phyloP scores from a whole-genome alignment of 1,140 invertebrate genomes.

The Brachionus angularis region DNA sequence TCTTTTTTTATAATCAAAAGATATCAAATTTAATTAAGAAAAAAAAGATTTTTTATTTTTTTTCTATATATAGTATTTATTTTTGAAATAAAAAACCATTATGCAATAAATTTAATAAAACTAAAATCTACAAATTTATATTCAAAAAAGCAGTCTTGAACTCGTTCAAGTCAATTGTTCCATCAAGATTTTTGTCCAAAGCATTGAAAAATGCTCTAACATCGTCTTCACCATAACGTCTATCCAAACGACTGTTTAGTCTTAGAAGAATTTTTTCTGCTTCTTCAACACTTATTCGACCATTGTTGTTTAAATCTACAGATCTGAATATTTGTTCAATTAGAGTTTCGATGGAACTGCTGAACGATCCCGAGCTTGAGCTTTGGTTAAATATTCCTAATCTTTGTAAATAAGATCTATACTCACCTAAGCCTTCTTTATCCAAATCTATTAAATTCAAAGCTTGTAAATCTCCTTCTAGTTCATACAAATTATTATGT shows the following conservation, averaged over 20 bases:
- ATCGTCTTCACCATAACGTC: constrained; percentile 38
- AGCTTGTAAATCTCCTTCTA: constrained; percentile 36
- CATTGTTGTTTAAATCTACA: constrained; percentile 21
- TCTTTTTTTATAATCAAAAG: too few species aligned
- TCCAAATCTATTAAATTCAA: constrained; percentile 38
- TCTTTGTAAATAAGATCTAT: constrained; percentile 26
- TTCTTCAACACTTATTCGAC: constrained; percentile 33
- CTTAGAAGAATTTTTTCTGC: constrained; percentile 33
- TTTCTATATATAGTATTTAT: too few species aligned
- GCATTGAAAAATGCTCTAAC: constrained; percentile 30
- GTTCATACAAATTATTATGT: neutral
- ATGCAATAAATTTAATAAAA: neutral
- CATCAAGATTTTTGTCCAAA: constrained; percentile 30
- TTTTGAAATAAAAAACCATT: neutral
- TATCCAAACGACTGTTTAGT: constrained; percentile 35
- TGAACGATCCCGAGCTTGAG: neutral
- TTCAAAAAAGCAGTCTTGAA: constrained; percentile 36
- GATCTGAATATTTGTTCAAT: constrained; percentile 42
- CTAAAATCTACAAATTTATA: constrained; percentile 15
- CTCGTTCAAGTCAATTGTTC: constrained; percentile 26
- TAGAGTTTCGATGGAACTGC: constrained; percentile 9
- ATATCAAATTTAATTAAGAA: too few species aligned
- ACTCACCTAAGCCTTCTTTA: constrained; percentile 27
- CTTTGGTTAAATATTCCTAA: neutral
- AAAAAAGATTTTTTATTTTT: too few species aligned